Conservation (phyloP, 1,140 invertebrate genomes). For the Drosophila arawakana region DNA sequence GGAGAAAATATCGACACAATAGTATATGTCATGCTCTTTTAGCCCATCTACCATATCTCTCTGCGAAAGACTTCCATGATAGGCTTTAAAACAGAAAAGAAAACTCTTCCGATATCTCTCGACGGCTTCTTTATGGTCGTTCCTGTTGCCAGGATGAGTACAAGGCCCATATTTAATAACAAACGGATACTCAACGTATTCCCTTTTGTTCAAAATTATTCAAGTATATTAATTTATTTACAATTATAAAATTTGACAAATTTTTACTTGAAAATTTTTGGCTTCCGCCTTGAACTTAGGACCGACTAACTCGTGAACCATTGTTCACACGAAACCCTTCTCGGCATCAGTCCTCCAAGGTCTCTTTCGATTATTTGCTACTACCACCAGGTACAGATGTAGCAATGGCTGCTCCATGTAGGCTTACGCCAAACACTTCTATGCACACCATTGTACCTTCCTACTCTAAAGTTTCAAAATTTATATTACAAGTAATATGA, state of each 20-base stretch:
- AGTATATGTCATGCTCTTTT: too few relatives aligned
- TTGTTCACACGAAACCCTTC: conserved; percentile 96
- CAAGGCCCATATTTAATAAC: conserved; percentile 46
- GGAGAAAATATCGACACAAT: conserved; percentile 39
- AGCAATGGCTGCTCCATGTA: conserved; percentile 90
- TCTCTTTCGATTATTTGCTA: too few relatives aligned
- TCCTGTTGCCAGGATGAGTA: conserved; percentile 85
- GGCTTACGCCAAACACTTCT: too few relatives aligned
- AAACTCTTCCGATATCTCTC: conserved; percentile 88
- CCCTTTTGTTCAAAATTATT: conserved; percentile 84
- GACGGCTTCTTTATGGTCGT: conserved; percentile 38
- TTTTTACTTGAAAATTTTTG: conserved; percentile 48
- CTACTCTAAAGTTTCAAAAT: too few relatives aligned
- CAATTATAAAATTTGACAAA: too few relatives aligned
- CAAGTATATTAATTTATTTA: conserved; percentile 65
- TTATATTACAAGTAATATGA: too few relatives aligned
- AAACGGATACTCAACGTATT: conserved; percentile 66
- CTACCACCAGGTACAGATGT: conserved; percentile 86
- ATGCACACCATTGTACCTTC: too few relatives aligned
- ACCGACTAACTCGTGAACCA: conserved; percentile 95
- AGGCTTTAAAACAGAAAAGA: conserved; percentile 86
- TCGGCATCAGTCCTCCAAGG: conserved; percentile 84
- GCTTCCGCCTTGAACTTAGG: conserved; percentile 90
- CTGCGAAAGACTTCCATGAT: conserved; percentile 88
- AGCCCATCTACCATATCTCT: too few relatives aligned